Evolutionary conservation across 2,113 vertebrate genomes (phyloP).

Genomic region (Thryonomys swinderianus): DNA sequence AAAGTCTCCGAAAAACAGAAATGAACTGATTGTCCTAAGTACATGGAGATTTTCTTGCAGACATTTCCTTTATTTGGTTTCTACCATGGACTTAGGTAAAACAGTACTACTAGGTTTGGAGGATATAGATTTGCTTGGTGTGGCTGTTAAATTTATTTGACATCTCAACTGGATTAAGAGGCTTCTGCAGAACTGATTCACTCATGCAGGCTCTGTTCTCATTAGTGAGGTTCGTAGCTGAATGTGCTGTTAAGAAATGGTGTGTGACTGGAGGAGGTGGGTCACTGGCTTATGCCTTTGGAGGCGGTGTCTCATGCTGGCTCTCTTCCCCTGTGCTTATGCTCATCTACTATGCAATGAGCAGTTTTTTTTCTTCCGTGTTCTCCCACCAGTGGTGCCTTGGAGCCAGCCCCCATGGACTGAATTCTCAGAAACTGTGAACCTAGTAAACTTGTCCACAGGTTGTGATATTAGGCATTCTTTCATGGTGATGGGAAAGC

Average conservation of each 20-base stretch:
- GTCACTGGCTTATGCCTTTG: not conserved
- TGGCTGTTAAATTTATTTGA: not conserved
- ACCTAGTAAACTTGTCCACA: not conserved
- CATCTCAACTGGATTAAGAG: not conserved
- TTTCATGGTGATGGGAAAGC: not conserved
- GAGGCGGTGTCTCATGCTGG: no score
- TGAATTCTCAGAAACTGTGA: not conserved
- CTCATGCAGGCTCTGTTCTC: not conserved
- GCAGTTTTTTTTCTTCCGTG: not conserved
- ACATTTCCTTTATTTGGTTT: not conserved
- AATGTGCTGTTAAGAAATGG: not conserved
- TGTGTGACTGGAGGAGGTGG: not conserved
- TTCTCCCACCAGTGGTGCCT: not conserved
- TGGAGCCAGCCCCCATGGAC: not conserved
- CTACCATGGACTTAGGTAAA: not conserved
- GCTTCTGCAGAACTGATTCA: not conserved
- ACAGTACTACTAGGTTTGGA: not conserved
- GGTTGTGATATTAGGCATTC: not conserved
- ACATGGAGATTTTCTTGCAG: not conserved
- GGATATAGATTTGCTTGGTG: not conserved
- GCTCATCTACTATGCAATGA: not conserved
- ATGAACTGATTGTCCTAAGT: not conserved
- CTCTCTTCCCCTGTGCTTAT: not conserved
- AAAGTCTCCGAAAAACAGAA: not conserved
- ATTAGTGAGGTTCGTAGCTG: not conserved